These are phyloP conservation scores for Tipula vernalis DNA, from an alignment of 2,888 invertebrate genomes.

Conservation along the genomic window DNA sequence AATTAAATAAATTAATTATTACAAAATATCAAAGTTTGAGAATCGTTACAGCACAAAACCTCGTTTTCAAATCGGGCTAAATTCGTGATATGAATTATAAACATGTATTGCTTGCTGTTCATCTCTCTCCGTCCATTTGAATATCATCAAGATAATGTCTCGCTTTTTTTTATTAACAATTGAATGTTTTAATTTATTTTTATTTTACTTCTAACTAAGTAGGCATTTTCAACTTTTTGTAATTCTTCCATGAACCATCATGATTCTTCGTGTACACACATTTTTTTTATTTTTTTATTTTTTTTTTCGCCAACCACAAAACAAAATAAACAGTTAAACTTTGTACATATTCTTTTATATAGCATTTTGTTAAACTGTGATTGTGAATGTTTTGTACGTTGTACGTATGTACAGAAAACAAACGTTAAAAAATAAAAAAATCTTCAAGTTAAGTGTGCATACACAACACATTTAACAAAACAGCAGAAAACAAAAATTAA, in stretches of 20 bases:
- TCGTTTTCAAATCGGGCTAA: conserved; percentile 8
- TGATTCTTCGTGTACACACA: neutral
- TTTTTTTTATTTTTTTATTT: neutral
- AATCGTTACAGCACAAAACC: neutral
- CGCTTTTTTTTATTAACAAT: neutral
- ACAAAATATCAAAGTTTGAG: neutral
- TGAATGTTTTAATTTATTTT: neutral
- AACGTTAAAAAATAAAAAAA: neutral
- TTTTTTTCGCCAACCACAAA: neutral
- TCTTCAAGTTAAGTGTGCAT: neutral
- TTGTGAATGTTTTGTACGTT: neutral
- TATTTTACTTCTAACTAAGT: neutral
- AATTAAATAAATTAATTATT: neutral
- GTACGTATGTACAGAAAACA: neutral
- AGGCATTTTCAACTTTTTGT: neutral
- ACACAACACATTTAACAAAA: neutral
- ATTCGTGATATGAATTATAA: conserved; percentile 9
- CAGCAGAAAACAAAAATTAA: neutral
- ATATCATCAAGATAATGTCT: neutral
- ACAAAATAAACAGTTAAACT: neutral
- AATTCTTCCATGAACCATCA: neutral
- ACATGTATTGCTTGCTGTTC: neutral
- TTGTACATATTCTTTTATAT: neutral
- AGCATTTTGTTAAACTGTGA: neutral
- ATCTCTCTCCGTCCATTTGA: neutral